These are phyloP conservation scores for Gonioctena quinquepunctata DNA, from an alignment of 1,140 invertebrate species.

Conservation along the genomic window DNA sequence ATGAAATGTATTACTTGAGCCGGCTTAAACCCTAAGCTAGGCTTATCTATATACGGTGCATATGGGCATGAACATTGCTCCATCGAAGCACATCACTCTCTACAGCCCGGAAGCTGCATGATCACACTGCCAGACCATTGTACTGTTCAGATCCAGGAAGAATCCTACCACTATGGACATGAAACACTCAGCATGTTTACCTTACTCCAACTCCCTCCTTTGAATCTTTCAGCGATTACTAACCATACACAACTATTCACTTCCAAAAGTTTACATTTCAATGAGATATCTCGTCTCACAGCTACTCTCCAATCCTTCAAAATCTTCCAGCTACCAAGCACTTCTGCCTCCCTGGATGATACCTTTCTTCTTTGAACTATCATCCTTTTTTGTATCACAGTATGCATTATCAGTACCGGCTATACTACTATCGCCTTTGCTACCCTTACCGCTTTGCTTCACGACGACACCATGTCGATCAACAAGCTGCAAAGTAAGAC, in stretches of 20 bases:
- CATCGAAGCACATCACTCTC: not conserved
- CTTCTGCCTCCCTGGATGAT: too few species aligned
- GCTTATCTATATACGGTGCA: too few species aligned
- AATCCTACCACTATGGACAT: not conserved
- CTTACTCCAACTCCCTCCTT: not conserved
- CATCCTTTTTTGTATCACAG: too few species aligned
- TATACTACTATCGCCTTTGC: too few species aligned
- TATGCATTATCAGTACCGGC: too few species aligned
- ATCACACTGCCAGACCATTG: not conserved
- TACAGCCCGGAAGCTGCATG: not conserved
- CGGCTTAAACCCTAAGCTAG: too few species aligned
- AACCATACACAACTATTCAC: not conserved
- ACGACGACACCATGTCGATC: too few species aligned
- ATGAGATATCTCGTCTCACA: not conserved
- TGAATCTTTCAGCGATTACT: not conserved
- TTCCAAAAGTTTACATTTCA: not conserved
- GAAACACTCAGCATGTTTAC: not conserved
- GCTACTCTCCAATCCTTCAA: not conserved
- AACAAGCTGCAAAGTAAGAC: too few species aligned
- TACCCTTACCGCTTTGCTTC: too few species aligned
- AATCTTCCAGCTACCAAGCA: not conserved
- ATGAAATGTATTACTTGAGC: too few species aligned
- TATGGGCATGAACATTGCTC: not conserved
- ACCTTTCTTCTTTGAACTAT: too few species aligned
- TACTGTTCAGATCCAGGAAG: not conserved